These are phyloP conservation scores for Vollenhovia emeryi DNA, from an alignment of 1,140 invertebrate species.

Conservation along the genomic window DNA sequence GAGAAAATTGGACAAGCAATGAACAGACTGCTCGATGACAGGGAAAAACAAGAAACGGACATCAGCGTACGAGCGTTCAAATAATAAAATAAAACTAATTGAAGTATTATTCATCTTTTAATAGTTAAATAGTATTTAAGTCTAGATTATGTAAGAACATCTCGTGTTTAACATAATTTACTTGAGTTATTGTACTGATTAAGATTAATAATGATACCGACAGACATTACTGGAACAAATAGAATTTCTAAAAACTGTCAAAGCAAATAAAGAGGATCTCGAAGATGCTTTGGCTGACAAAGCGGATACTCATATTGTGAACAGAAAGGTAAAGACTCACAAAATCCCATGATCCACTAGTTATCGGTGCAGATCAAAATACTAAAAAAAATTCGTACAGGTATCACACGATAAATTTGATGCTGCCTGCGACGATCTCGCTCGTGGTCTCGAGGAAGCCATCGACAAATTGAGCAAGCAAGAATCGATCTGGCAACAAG, in stretches of 20 bases:
- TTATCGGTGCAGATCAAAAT: background rate
- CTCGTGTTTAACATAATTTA: background rate
- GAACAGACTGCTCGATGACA: constrained; percentile 78
- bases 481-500: constrained; percentile 82
- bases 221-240: constrained; percentile 86
- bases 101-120: constrained; percentile 13
- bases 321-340: constrained; percentile 85
- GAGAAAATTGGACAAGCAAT: constrained; percentile 76
- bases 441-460: constrained; percentile 87
- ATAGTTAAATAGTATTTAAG: constrained; percentile 33
- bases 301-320: constrained; percentile 88
- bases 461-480: constrained; percentile 87
- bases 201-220: background rate
- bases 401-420: constrained; percentile 90
- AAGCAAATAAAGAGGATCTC: constrained; percentile 89
- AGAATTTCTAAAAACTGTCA: constrained; percentile 85
- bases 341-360: background rate
- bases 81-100: background rate
- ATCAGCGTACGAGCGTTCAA: constrained; percentile 50
- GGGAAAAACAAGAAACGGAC: constrained; percentile 71
- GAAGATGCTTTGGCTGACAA: constrained; percentile 90
- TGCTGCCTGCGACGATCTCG: constrained; percentile 88
- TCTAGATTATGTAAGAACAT: background rate
- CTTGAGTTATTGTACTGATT: background rate
- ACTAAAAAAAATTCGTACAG: constrained; percentile 46